phyloP scores from a whole-genome alignment of 2,888 invertebrate species.

The Lepidocyrtinus sp. region DNA sequence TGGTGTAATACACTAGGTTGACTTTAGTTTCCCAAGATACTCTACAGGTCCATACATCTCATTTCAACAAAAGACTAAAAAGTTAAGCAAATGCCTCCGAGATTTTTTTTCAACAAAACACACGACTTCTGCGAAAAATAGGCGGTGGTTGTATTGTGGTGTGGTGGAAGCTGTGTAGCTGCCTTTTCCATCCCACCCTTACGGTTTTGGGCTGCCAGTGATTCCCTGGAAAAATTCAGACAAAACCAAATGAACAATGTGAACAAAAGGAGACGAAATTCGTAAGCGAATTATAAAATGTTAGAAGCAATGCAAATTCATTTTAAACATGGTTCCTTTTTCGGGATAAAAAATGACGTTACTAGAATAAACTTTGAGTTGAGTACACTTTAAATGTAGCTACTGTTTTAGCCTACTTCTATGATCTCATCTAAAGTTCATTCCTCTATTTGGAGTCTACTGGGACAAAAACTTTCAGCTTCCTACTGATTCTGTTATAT shows the following conservation, averaged over 20 bases:
- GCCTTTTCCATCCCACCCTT: background rate
- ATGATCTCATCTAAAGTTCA: too few relatives aligned
- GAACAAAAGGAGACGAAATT: conserved; percentile 39
- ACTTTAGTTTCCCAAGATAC: background rate
- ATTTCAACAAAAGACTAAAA: background rate
- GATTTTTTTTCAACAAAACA: background rate
- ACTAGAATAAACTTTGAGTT: too few relatives aligned
- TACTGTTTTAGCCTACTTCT: too few relatives aligned
- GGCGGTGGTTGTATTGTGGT: background rate
- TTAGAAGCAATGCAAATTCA: conserved; percentile 20
- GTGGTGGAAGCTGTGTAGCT: background rate
- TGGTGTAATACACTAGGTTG: background rate
- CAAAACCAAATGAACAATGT: conserved; percentile 28
- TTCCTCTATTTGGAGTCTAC: too few relatives aligned
- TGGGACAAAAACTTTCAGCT: too few relatives aligned
- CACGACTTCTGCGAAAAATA: background rate
- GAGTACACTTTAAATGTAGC: too few relatives aligned
- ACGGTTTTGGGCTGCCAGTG: background rate
- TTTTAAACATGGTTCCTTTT: too few relatives aligned
- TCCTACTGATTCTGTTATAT: too few relatives aligned
- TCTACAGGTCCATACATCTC: conserved; percentile 26
- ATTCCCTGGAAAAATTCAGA: conserved; percentile 26
- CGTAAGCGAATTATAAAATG: too few relatives aligned
- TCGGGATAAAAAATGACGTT: too few relatives aligned
- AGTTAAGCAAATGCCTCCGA: background rate